Conservation (phyloP, 2,113 vertebrate genomes). For the Excalfactoria chinensis region DNA sequence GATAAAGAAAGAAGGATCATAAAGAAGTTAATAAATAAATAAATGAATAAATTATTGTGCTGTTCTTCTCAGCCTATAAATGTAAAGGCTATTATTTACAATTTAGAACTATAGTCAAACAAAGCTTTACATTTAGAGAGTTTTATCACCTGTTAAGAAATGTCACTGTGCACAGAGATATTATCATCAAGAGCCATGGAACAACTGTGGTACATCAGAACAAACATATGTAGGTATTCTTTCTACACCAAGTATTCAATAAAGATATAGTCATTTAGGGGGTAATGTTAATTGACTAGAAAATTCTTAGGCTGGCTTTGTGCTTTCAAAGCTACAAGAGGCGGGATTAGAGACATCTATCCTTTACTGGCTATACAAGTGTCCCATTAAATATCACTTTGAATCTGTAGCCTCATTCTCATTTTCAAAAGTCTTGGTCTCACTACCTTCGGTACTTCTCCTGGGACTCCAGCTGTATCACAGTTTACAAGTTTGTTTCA, state of each 20-base stretch:
- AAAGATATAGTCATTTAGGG: not conserved
- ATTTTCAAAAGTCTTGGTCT: not conserved
- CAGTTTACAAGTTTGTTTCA: not conserved
- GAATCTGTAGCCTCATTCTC: not conserved
- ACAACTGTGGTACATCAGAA: not conserved
- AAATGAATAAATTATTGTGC: not conserved
- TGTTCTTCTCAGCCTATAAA: not conserved
- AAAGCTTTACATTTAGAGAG: not conserved
- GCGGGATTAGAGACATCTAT: not conserved
- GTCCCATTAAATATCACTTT: not conserved
- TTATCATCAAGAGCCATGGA: not conserved
- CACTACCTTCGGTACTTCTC: not conserved
- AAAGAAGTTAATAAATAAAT: slow-evolving; percentile 1
- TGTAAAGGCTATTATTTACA: not conserved
- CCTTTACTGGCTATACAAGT: not conserved
- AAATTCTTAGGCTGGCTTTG: not conserved
- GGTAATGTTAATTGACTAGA: slow-evolving; percentile 39
- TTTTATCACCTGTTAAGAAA: not conserved
- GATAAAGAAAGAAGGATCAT: not conserved
- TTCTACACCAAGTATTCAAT: not conserved
- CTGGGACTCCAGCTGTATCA: not conserved
- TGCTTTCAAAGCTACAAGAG: not conserved
- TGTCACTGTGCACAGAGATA: not conserved
- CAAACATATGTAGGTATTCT: not conserved
- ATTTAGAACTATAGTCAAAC: not conserved